A percentile compares a stretch with the other conserved stretches of the same genome.
Conservation (phyloP, 2,888 invertebrate species). For the Hypena proboscidalis region DNA sequence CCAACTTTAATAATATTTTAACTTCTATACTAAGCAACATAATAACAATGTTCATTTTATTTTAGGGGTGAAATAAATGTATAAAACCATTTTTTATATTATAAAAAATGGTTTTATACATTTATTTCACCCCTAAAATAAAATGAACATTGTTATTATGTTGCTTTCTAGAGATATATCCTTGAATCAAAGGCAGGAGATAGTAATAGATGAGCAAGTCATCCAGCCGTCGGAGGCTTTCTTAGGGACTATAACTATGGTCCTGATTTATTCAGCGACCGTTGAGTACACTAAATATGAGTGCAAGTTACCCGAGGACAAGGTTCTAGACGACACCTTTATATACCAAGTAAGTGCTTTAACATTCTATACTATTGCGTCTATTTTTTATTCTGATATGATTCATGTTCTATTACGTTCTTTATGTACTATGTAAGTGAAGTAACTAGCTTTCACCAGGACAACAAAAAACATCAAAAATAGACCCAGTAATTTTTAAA, state of each 20-base stretch:
- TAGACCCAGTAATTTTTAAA: too few relatives aligned
- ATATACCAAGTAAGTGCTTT: conserved; percentile 72
- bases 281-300: conserved; percentile 82
- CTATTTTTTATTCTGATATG: too few relatives aligned
- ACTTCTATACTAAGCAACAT: conserved; percentile 52
- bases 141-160: not conserved
- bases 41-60: not conserved
- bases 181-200: conserved; percentile 64
- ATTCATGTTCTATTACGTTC: too few relatives aligned
- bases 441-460: too few relatives aligned
- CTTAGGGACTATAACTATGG: conserved; percentile 63
- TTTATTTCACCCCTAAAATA: too few relatives aligned
- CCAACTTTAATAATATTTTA: too few relatives aligned
- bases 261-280: conserved; percentile 77
- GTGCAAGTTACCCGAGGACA: conserved; percentile 68
- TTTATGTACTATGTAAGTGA: too few relatives aligned
- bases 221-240: conserved; percentile 44
- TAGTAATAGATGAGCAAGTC: conserved; percentile 58
- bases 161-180: conserved; percentile 52
- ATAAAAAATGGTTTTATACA: too few relatives aligned
- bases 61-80: too few relatives aligned
- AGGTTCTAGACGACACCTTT: conserved; percentile 82
- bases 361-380: not conserved
- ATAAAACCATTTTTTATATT: too few relatives aligned
- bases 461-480: too few relatives aligned